Conservation (phyloP, 2,797 vertebrate genomes). For the Phyllotis vaccarum region DNA sequence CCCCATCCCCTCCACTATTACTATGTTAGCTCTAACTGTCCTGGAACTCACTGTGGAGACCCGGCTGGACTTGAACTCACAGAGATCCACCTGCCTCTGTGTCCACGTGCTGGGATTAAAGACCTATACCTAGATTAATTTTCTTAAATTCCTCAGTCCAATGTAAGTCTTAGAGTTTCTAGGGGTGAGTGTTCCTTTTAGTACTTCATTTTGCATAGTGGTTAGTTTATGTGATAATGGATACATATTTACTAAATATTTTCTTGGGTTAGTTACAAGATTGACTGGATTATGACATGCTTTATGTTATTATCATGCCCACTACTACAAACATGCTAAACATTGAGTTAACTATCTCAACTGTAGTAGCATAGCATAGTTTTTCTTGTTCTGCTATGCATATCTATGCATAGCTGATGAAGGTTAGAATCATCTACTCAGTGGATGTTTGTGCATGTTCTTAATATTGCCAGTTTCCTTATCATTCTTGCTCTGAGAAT, state of each 20-base stretch:
- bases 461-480: not conserved
- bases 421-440: not conserved
- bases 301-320: not conserved
- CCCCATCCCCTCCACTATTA: no score
- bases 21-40: not conserved
- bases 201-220: slow-evolving; percentile 5
- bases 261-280: not conserved
- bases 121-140: not conserved
- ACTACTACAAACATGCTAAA: not conserved
- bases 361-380: not conserved
- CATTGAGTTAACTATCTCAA: not conserved
- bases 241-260: slow-evolving; percentile 47
- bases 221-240: slow-evolving; percentile 24
- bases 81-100: not conserved
- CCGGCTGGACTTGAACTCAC: not conserved
- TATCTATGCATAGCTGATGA: not conserved
- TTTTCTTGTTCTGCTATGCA: not conserved
- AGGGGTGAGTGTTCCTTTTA: slow-evolving; percentile 15
- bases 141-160: not conserved
- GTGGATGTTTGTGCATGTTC: not conserved
- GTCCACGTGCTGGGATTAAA: not conserved
- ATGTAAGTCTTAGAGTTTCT: slow-evolving; percentile 1
- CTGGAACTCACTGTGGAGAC: not conserved
- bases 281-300: not conserved
- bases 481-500: not conserved